Evolutionary conservation across 2,113 vertebrate species (phyloP).

Genomic region (Corythornis madagascariensis): DNA sequence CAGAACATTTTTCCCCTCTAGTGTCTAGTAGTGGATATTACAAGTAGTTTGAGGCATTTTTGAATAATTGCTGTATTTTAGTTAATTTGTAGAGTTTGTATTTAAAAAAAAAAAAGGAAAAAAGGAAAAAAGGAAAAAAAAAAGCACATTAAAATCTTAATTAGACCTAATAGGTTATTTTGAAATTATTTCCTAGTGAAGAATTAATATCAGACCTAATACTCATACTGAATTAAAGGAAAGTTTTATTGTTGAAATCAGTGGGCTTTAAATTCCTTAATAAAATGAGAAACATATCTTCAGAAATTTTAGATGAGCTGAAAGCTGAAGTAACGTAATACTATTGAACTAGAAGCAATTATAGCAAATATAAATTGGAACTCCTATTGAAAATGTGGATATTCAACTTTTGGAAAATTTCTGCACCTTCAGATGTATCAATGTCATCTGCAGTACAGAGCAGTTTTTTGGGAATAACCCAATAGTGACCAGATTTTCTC

Average conservation of each 20-base stretch:
- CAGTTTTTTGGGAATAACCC: not conserved
- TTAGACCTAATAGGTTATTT: not conserved
- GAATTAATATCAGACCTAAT: not conserved
- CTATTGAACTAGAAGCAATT: not conserved
- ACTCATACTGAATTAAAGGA: not conserved
- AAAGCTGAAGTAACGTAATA: not conserved
- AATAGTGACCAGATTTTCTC: not conserved
- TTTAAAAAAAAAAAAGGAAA: too few species aligned
- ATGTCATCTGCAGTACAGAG: not conserved
- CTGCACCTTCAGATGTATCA: not conserved
- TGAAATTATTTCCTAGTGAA: not conserved
- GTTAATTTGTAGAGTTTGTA: not conserved
- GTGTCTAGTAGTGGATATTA: constrained; percentile 44
- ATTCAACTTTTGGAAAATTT: not conserved
- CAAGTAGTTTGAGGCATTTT: not conserved
- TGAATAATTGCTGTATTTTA: not conserved
- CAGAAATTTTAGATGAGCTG: not conserved
- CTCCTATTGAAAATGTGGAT: not conserved
- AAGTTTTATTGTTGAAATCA: not conserved
- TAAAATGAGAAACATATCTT: not conserved
- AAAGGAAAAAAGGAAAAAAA: too few species aligned
- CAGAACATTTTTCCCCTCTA: constrained; percentile 61
- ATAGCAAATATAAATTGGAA: not conserved
- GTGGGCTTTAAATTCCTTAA: not conserved
- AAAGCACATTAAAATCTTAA: not conserved